Conservation (phyloP, 2,888 invertebrate genomes). For the Pycnomerus fuliginosus region DNA sequence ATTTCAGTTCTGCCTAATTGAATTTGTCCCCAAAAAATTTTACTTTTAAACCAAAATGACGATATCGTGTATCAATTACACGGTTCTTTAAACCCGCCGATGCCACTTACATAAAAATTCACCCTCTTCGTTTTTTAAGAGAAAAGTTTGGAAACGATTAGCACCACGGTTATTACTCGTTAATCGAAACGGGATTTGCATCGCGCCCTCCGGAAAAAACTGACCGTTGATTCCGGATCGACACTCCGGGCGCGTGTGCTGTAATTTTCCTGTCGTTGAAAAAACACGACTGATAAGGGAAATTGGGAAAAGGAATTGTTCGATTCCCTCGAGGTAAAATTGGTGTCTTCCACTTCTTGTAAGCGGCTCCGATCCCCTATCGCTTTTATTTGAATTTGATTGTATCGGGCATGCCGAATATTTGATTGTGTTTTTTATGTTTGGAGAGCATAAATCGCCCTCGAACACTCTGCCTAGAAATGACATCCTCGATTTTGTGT, state of each 20-base stretch:
- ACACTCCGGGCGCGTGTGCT: too few species aligned
- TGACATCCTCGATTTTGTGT: too few species aligned
- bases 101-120: slow-evolving; percentile 48
- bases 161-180: slow-evolving; percentile 48
- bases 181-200: too few species aligned
- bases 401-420: slow-evolving; percentile 23
- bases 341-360: slow-evolving; percentile 39
- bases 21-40: slow-evolving; percentile 23
- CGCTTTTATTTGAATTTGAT: slow-evolving; percentile 36
- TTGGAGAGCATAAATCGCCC: too few species aligned
- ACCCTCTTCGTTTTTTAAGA: slow-evolving; percentile 42
- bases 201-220: too few species aligned
- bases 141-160: slow-evolving; percentile 51
- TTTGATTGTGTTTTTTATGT: too few species aligned
- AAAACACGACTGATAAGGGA: slow-evolving; percentile 46
- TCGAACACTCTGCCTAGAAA: too few species aligned
- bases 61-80: slow-evolving; percentile 48
- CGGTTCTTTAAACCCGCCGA: slow-evolving; percentile 43
- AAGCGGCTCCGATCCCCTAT: slow-evolving; percentile 32
- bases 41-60: slow-evolving; percentile 41
- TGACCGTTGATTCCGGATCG: too few species aligned
- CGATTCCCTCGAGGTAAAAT: slow-evolving; percentile 48
- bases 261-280: too few species aligned
- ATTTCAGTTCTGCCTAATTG: too few species aligned
- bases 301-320: slow-evolving; percentile 46